Percentiles rank a stretch among this genome's conserved stretches.
Conservation (phyloP, 2,113 vertebrate species). For the Oreochromis aureus region DNA sequence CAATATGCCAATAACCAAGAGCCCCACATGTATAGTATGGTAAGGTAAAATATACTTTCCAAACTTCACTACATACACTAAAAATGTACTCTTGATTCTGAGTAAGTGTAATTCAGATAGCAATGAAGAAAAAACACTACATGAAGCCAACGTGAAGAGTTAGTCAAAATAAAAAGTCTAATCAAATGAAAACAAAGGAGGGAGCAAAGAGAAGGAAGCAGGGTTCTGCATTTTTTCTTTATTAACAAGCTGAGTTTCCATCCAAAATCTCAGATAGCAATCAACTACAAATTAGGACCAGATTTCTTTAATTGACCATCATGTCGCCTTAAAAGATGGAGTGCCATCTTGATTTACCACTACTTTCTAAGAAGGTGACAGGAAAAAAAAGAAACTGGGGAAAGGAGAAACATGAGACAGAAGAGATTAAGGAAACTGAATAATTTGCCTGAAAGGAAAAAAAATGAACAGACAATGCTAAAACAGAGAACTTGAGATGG, state of each 20-base stretch:
- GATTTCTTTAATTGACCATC: slow-evolving; percentile 52
- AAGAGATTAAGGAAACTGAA: not conserved
- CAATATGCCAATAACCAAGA: not conserved
- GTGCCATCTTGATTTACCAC: slow-evolving; percentile 43
- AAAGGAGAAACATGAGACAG: not conserved
- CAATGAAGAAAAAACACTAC: not conserved
- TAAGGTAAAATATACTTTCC: not conserved
- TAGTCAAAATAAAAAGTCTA: slow-evolving; percentile 1
- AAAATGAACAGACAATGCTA: slow-evolving; percentile 4
- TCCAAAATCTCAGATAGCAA: slow-evolving; percentile 47
- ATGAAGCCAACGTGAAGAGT: not conserved
- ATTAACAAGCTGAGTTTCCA: slow-evolving; percentile 26
- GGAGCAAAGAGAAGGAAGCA: slow-evolving; percentile 2
- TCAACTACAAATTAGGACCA: slow-evolving; percentile 58
- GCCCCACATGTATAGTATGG: not conserved
- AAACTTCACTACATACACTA: slow-evolving; percentile 1
- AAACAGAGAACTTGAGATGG: slow-evolving; percentile 6
- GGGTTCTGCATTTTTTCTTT: slow-evolving; percentile 9
- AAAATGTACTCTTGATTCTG: not conserved
- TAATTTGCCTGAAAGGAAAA: not conserved
- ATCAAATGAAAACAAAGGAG: slow-evolving; percentile 19
- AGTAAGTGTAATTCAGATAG: not conserved
- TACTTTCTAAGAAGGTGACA: slow-evolving; percentile 8
- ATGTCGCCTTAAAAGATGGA: slow-evolving; percentile 36
- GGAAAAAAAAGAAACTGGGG: not conserved